Base-by-base conservation (phyloP, 1,140 invertebrate genomes). In the Epicauta chinensis region DNA sequence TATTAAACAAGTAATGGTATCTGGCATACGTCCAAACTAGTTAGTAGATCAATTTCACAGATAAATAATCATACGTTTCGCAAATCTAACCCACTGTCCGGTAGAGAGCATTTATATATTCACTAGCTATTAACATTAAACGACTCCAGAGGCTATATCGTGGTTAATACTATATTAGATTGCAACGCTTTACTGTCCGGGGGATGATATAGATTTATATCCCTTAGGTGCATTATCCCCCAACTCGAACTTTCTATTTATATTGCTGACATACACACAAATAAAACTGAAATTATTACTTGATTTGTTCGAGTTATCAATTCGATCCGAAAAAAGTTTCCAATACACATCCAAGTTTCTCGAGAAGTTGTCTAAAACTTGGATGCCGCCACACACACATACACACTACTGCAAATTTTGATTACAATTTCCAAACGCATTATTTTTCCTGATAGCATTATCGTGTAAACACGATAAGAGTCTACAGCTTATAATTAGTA, bases 41-140 rank as follows among this genome's bases (percentile, higher is more conserved):
- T 52, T 43, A 45, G n/a, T 32, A 52, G 50, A 52, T 52, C 50
- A 45, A 45, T 44, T 52, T 52, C 35, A 43, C 36, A 52, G 50
- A 52, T 52, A 52, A 45, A 37, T 37, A 45, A 45, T 44, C 30
- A 52, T 52, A 38, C 35, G 32, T 52, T 52, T 38, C 12, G 16
- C 17, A 37, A 52, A 52, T 44, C 17, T 44, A 44, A 13, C 15
- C 3, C 32, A 16, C 29, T 34, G 39, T 42, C 31, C 40, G 16
- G 29, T 23, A 23, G 7, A n/a, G n/a, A 23, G 23, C 23, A 23
- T 51, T 51, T 34, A 51, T 47, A 47, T 47, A 47, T 47, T 47
- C 30, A 47, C 45, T 47, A 47, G 34, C 45, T 38, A 47, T 47
- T 47, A 47, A 47, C 45, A 47, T 47, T 47, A 47, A 47, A 47